Evolutionary conservation across 2,888 invertebrate genomes (phyloP), one percentile per base, ranked within the genome.

Genomic region (Pyrocoelia pectoralis): DNA sequence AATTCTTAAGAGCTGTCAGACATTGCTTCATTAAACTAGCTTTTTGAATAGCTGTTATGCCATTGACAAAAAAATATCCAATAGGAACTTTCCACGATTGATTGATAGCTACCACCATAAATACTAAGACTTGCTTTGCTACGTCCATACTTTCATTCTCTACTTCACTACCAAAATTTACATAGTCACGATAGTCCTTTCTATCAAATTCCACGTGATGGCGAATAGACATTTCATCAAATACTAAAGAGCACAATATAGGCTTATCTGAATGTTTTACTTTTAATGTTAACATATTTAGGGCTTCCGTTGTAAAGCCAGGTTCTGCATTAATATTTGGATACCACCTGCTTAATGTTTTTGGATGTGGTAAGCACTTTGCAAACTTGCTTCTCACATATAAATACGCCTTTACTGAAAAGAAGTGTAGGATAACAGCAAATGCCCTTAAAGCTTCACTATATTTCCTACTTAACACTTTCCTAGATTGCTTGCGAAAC

Each of bases 141-240:
- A 69, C 60, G n/a, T 40, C 40, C 52, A 52, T 61, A 8, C 14
- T 15, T 43, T 73, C 70, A 55, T 65, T 65, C 29, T 72, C 54
- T 10, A 70, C n/a, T 10, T 66, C 69, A 61, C 54, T 58, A 8
- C 75, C 71, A 46, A 72, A 69, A 50, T 76, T 71, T 10, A 75
- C 73, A 53, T 74, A 75, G 1, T 76, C 76, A 59, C 72, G 62
- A 50, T 70, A 70, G 59, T 70, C 66, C 53, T 70, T 69, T 1
- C 75, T 75, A 61, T 75, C 71, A 72, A 72, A 77, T 65, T 78
- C 74, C 15, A 74, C 13, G 14, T 71, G 43, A 60, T 67, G 60
- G 10, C 66, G 66, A 13, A 73, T 71, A 1, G 72, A 61, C 70
- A 77, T 76, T 68, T 76, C 74, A 64, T 75, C 75, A 6, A 75